phyloP scores from a whole-genome alignment of 2,113 vertebrate species.

The Archilochus colubris region DNA sequence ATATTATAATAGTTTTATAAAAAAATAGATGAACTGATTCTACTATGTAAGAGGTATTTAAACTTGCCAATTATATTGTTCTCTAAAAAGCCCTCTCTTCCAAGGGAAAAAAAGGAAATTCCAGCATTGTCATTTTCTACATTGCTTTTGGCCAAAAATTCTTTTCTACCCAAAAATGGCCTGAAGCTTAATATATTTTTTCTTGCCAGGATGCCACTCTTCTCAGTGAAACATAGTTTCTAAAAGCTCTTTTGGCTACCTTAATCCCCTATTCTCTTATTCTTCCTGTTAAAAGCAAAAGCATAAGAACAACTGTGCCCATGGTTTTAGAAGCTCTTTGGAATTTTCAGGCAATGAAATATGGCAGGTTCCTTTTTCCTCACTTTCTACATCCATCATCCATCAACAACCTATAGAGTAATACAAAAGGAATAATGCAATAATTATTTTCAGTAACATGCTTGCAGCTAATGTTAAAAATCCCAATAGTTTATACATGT shows the following conservation, averaged over 20 bases:
- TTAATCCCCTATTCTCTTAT: neutral
- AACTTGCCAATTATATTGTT: neutral
- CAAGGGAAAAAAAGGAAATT: neutral
- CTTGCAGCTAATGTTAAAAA: neutral
- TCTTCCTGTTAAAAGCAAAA: slow-evolving; percentile 27
- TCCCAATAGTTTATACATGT: neutral
- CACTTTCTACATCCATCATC: neutral
- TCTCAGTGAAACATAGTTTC: neutral
- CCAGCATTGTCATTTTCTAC: slow-evolving; percentile 13
- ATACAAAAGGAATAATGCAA: neutral
- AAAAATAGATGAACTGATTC: neutral
- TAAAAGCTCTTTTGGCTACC: slow-evolving; percentile 41
- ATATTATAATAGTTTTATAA: neutral
- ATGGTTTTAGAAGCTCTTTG: neutral
- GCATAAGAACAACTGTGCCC: neutral
- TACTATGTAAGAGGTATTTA: neutral
- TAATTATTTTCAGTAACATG: neutral
- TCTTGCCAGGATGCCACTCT: slow-evolving; percentile 53
- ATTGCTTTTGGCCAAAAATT: neutral
- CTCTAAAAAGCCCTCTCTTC: neutral
- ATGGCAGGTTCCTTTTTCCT: neutral
- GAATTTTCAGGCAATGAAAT: neutral
- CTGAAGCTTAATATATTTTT: slow-evolving; percentile 36
- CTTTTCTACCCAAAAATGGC: slow-evolving; percentile 41
- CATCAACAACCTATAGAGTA: neutral